Percentiles rank a stretch among this genome's conserved stretches.
phyloP scores from a whole-genome alignment of 2,888 invertebrate species.

The Carcina quercana region DNA sequence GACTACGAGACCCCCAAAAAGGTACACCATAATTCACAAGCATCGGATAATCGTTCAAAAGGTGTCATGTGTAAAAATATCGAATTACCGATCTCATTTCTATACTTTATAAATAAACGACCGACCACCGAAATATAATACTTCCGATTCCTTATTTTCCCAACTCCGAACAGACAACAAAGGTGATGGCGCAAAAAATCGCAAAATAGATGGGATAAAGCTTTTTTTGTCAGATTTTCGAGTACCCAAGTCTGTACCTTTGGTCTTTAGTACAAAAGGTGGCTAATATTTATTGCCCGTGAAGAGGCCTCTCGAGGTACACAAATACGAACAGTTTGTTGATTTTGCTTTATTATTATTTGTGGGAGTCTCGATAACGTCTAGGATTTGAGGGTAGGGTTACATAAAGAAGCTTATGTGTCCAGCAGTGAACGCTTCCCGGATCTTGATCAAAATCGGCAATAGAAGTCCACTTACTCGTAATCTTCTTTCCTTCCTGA shows the following conservation, averaged over 20 bases:
- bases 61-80: slow-evolving; percentile 9
- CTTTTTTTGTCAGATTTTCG: slow-evolving; percentile 36
- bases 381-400: no score
- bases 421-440: no score
- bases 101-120: slow-evolving; percentile 7
- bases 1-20: no score
- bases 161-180: slow-evolving; percentile 19
- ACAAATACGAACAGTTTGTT: no score
- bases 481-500: no score
- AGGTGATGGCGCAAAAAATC: slow-evolving; percentile 32
- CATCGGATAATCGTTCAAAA: slow-evolving; percentile 3
- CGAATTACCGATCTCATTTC: slow-evolving; percentile 11
- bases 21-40: no score
- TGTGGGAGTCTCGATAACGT: no score
- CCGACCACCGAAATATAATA: slow-evolving; percentile 15
- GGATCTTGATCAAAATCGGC: no score
- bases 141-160: slow-evolving; percentile 23
- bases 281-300: slow-evolving; percentile 25
- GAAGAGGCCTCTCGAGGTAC: slow-evolving; percentile 22
- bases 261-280: slow-evolving; percentile 25
- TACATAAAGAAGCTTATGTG: no score
- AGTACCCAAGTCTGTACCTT: slow-evolving; percentile 31
- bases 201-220: slow-evolving; percentile 27
- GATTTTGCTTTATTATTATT: no score
- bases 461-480: no score